phyloP scores from a whole-genome alignment of 2,113 vertebrate genomes.

The Cheirogaleus medius region DNA sequence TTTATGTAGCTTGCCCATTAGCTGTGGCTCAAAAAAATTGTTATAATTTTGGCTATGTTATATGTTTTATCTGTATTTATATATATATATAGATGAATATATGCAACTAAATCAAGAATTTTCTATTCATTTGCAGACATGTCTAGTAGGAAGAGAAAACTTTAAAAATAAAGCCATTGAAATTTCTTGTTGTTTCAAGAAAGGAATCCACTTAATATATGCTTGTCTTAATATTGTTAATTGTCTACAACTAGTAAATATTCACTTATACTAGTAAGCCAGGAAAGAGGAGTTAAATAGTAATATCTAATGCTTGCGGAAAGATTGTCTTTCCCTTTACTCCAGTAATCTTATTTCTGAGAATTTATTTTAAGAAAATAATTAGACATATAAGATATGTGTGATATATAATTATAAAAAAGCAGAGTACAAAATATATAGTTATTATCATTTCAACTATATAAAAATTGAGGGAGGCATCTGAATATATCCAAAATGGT shows the following conservation, averaged over 20 bases:
- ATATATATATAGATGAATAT: not conserved
- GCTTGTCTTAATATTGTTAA: not conserved
- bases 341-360: not conserved
- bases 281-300: not conserved
- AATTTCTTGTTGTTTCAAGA: not conserved
- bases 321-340: not conserved
- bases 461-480: not conserved
- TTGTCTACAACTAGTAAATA: not conserved
- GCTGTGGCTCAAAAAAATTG: not conserved
- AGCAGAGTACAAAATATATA: not conserved
- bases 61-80: not conserved
- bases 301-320: not conserved
- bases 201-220: not conserved
- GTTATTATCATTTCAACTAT: not conserved
- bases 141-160: not conserved
- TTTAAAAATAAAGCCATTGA: not conserved
- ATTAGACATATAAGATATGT: not conserved
- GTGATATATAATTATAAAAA: not conserved
- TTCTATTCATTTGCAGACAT: not conserved
- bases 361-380: not conserved
- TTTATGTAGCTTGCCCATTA: not conserved
- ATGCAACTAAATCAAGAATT: not conserved
- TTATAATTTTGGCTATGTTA: not conserved
- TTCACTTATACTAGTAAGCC: not conserved
- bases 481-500: not conserved